These are phyloP conservation scores for Embidobia sp. DNA, from an alignment of 2,888 invertebrate genomes.

Conservation along the genomic window DNA sequence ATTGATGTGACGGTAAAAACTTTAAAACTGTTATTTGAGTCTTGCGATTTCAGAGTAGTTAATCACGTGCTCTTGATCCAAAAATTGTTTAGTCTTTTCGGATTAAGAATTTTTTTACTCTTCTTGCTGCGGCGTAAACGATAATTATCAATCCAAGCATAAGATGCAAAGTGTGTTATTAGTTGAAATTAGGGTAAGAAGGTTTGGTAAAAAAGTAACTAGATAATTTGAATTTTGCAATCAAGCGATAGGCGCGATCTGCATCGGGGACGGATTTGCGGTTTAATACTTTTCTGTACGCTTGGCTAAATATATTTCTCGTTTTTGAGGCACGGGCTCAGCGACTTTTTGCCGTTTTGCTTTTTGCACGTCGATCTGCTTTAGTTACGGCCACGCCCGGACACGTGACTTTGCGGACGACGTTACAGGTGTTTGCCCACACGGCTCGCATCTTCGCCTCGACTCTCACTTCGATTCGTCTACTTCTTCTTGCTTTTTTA, in stretches of 20 bases:
- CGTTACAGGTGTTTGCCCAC: constrained; percentile 77
- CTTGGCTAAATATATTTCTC: constrained; percentile 69
- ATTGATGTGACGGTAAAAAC: too few species aligned
- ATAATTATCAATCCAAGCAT: constrained; percentile 20
- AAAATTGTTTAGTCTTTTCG: too few species aligned
- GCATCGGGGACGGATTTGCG: constrained; percentile 69
- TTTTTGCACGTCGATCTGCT: constrained; percentile 73
- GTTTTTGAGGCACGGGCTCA: constrained; percentile 75
- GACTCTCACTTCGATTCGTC: constrained; percentile 57
- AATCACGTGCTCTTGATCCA: too few species aligned
- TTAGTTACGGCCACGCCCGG: constrained; percentile 78
- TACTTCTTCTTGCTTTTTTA: constrained; percentile 62
- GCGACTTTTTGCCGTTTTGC: constrained; percentile 70
- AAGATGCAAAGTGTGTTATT: constrained; percentile 48
- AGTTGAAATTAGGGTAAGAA: constrained; percentile 41
- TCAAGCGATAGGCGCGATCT: constrained; percentile 54
- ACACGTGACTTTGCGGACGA: constrained; percentile 75
- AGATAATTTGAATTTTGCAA: constrained; percentile 54
- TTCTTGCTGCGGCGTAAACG: too few species aligned
- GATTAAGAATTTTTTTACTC: too few species aligned
- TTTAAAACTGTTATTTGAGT: too few species aligned
- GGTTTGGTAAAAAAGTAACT: constrained; percentile 30
- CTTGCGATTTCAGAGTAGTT: too few species aligned
- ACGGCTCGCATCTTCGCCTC: constrained; percentile 52
- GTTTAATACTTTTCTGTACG: constrained; percentile 69